phyloP scores from a whole-genome alignment of 1,140 invertebrate species.

The Hestina assimilis region DNA sequence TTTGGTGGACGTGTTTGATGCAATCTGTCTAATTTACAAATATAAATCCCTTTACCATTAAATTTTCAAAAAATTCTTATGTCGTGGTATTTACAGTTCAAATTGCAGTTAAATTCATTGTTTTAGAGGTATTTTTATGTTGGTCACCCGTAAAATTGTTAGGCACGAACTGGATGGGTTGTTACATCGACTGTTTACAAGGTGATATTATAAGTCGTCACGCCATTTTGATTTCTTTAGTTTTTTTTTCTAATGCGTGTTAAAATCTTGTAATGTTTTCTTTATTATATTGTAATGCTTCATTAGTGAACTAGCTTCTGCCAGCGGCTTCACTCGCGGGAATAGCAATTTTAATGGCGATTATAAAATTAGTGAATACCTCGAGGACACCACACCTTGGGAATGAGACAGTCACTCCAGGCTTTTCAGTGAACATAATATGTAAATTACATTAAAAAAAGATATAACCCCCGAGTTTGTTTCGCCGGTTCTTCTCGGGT shows the following conservation, averaged over 20 bases:
- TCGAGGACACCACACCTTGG: too few relatives aligned
- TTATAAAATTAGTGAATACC: too few relatives aligned
- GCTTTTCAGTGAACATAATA: too few relatives aligned
- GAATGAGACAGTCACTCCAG: too few relatives aligned
- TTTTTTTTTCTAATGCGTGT: conserved; percentile 28
- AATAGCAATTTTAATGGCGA: too few relatives aligned
- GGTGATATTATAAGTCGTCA: conserved; percentile 62
- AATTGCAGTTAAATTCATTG: not conserved
- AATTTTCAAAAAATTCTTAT: not conserved
- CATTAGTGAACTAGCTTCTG: not conserved
- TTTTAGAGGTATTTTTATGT: not conserved
- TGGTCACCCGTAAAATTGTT: conserved; percentile 48
- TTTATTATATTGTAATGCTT: not conserved
- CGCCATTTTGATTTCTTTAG: conserved; percentile 53
- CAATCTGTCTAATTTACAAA: conserved; percentile 45
- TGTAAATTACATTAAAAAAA: too few relatives aligned
- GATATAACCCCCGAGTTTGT: too few relatives aligned
- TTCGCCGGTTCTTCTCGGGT: too few relatives aligned
- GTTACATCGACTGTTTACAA: conserved; percentile 55
- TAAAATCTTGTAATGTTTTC: not conserved
- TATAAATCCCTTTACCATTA: not conserved
- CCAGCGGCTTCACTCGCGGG: too few relatives aligned
- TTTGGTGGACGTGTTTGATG: conserved; percentile 57
- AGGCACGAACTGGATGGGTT: conserved; percentile 57
- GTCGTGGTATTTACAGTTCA: not conserved